Conservation (phyloP, 2,888 invertebrate genomes). For the Nowickia ferox region DNA sequence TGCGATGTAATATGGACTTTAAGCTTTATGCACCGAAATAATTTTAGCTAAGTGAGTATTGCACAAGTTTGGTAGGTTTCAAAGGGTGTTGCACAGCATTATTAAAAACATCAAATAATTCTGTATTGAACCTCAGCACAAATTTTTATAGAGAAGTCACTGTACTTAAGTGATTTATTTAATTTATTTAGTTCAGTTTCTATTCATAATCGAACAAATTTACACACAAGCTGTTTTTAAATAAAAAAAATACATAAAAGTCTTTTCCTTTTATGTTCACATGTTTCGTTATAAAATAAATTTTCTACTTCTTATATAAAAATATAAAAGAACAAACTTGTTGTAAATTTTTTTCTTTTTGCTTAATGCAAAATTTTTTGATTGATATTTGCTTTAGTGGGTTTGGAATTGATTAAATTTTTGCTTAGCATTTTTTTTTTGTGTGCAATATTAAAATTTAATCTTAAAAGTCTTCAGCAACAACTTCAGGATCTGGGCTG, state of each 20-base stretch:
- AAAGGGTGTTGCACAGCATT: too few species aligned
- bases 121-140: too few species aligned
- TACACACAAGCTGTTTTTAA: conserved; percentile 39
- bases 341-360: conserved; percentile 3
- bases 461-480: not conserved
- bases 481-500: not conserved
- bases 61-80: too few species aligned
- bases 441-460: not conserved
- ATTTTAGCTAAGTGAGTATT: too few species aligned
- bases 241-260: not conserved
- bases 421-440: not conserved
- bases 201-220: conserved; percentile 20
- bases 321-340: conserved; percentile 26
- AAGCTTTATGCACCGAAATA: too few species aligned
- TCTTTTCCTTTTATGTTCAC: conserved; percentile 1
- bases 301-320: conserved; percentile 7
- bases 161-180: not conserved
- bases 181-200: conserved; percentile 5
- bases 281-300: not conserved
- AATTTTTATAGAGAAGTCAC: too few species aligned
- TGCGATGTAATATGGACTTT: too few species aligned
- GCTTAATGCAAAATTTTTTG: conserved; percentile 38
- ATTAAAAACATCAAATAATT: not conserved
- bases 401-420: conserved; percentile 64
- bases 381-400: conserved; percentile 53